Conservation (phyloP, 2,797 vertebrate genomes). For the Enteromius viviparus region DNA sequence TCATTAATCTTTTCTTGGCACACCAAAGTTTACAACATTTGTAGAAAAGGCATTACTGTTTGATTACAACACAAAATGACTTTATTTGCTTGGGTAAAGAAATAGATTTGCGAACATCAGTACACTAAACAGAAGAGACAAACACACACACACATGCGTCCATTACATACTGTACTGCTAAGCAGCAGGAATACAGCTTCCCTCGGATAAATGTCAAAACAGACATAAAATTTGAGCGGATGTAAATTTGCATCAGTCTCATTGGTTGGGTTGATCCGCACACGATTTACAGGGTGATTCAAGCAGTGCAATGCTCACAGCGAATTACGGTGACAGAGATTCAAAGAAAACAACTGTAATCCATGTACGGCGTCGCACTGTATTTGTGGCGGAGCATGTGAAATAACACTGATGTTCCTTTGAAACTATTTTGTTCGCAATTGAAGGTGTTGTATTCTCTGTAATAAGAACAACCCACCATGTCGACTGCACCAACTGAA, state of each 20-base stretch:
- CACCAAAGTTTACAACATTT: neutral
- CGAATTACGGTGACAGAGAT: conserved; percentile 16
- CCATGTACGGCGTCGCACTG: neutral
- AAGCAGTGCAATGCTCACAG: conserved; percentile 10
- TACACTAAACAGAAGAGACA: conserved; percentile 60
- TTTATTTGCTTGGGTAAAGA: conserved; percentile 54
- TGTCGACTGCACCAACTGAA: conserved; percentile 18
- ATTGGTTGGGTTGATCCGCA: conserved; percentile 33
- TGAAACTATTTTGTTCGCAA: conserved; percentile 23
- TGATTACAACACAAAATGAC: conserved; percentile 68
- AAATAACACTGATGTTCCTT: conserved; percentile 12
- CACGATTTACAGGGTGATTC: conserved; percentile 31
- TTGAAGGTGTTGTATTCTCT: conserved; percentile 17
- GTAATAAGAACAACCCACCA: conserved; percentile 17
- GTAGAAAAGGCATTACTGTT: conserved; percentile 14
- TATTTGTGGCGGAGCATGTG: neutral
- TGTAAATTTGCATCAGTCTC: conserved; percentile 34
- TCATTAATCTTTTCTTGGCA: neutral
- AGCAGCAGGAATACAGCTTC: conserved; percentile 30
- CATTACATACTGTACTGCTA: conserved; percentile 4
- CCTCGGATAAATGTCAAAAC: conserved; percentile 35
- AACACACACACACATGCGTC: neutral
- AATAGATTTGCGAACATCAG: conserved; percentile 50
- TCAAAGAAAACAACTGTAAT: conserved; percentile 30
- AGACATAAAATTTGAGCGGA: conserved; percentile 29